phyloP scores from a whole-genome alignment of 1,140 invertebrate genomes.

The Dryas iulia region DNA sequence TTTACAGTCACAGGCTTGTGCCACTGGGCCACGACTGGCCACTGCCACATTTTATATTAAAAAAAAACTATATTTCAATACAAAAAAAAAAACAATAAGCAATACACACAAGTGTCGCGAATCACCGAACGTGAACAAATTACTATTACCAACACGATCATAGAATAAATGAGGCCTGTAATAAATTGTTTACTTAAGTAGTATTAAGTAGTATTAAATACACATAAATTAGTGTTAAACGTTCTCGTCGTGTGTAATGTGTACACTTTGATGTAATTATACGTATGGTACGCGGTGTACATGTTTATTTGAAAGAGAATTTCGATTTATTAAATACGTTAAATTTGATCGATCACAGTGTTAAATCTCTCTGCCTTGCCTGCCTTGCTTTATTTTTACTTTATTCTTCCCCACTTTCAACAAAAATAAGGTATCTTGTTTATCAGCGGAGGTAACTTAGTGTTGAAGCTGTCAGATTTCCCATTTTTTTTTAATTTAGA shows the following conservation, averaged over 20 bases:
- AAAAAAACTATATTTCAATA: too few species aligned
- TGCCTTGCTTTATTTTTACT: background rate
- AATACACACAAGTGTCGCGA: background rate
- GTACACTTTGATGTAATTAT: background rate
- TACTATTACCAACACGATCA: constrained; percentile 8
- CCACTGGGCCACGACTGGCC: too few species aligned
- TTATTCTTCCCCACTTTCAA: constrained; percentile 18
- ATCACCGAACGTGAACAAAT: constrained; percentile 1
- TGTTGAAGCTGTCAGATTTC: too few species aligned
- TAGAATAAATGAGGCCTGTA: constrained; percentile 15
- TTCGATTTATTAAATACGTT: background rate
- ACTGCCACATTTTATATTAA: too few species aligned
- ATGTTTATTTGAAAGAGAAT: background rate
- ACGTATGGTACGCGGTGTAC: background rate
- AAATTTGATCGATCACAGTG: too few species aligned
- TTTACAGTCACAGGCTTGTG: too few species aligned
- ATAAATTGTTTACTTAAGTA: constrained; percentile 13
- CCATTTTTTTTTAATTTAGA: too few species aligned
- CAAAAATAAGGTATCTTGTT: too few species aligned
- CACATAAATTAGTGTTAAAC: constrained; percentile 8
- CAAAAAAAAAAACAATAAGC: background rate
- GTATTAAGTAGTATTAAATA: constrained; percentile 20
- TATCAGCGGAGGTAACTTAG: too few species aligned
- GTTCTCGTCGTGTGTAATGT: constrained; percentile 1
- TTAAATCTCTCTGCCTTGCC: too few species aligned